Base-by-base conservation (phyloP, 2,888 invertebrate genomes). In the Drosophila nr. medialis region DNA sequence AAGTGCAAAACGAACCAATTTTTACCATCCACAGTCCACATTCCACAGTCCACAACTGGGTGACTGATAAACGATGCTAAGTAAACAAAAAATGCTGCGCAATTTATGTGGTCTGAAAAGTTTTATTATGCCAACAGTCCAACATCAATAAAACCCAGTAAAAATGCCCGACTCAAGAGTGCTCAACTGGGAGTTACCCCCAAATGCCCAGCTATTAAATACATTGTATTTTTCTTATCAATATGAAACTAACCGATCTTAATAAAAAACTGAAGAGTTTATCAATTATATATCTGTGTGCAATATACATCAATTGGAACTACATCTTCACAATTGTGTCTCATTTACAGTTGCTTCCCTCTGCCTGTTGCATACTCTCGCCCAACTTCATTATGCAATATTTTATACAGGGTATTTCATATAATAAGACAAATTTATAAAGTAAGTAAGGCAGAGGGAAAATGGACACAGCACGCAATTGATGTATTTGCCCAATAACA, bases 41-140 rank as follows among this genome's bases (percentile, higher is more conserved):
- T 10, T 10, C 34, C 21, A 24, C 36, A n/a, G 13, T 45, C 61
- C 30, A 53, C 45, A 30, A 61, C 63, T 69, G 80, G 81, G 55
- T 34, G 73, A 56, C 84, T 89, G 84, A 84, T 84, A 84, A 89
- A 84, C 86, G 84, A 79, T 73, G 86, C 80, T 82, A 68, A 70
- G 88, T 70, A 84, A 84, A 84, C 89, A 88, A 81, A 84, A 89
- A 85, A 86, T 80, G 82, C 71, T 72, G 42, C 30, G 72, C 84
- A 84, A 85, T 85, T 86, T 85, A 85, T 86, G 84, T 85, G 86
- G 81, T 83, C 76, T 72, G 71, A 82, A 83, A 82, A 80, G 80
- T 86, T 83, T 75, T 83, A 83, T 85, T 80, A 67, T 79, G 72
- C 67, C 65, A 67, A 56, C 27, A 75, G 61, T 72, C 58, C 61